A percentile compares a stretch with the other conserved stretches of the same genome.
Conservation (phyloP, 1,140 invertebrate genomes). For the Stegodyphus mimosarum region DNA sequence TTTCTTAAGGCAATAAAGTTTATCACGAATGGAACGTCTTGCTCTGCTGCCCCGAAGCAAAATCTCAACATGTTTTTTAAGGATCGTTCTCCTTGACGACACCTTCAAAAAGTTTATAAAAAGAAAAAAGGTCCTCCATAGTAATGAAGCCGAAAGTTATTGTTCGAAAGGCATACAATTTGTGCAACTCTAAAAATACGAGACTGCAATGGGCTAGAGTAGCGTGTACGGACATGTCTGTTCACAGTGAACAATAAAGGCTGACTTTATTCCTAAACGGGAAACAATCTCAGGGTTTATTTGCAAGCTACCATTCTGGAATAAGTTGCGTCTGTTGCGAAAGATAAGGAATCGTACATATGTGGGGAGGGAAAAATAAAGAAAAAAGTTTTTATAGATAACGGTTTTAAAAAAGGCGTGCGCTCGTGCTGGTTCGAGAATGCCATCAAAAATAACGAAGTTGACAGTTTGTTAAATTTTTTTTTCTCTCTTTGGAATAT, state of each 20-base stretch:
- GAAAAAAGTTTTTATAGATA: conserved; percentile 14
- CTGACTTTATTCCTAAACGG: conserved; percentile 10
- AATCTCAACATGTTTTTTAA: neutral
- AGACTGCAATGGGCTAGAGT: neutral
- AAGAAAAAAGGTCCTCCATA: conserved; percentile 3
- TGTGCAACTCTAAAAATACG: conserved; percentile 41
- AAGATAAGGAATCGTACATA: conserved; percentile 46
- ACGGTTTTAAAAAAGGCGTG: conserved; percentile 6
- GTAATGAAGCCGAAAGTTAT: conserved; percentile 51
- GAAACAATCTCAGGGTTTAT: conserved; percentile 50
- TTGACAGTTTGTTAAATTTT: neutral
- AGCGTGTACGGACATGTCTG: conserved; percentile 4
- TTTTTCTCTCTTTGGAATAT: neutral
- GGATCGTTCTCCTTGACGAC: conserved; percentile 3
- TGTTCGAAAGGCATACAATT: conserved; percentile 13
- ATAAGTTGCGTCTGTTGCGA: neutral
- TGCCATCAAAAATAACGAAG: neutral
- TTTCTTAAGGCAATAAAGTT: conserved; percentile 43
- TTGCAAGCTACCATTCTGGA: conserved; percentile 14
- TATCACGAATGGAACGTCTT: conserved; percentile 24
- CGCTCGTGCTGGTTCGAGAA: neutral
- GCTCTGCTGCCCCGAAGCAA: neutral
- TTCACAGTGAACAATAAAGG: conserved; percentile 35
- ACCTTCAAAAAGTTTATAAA: conserved; percentile 8
- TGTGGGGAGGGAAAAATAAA: neutral